Evolutionary conservation across 2,888 invertebrate genomes (phyloP), one percentile per base, ranked within the genome.

Genomic region (Brachyopa scutellaris): DNA sequence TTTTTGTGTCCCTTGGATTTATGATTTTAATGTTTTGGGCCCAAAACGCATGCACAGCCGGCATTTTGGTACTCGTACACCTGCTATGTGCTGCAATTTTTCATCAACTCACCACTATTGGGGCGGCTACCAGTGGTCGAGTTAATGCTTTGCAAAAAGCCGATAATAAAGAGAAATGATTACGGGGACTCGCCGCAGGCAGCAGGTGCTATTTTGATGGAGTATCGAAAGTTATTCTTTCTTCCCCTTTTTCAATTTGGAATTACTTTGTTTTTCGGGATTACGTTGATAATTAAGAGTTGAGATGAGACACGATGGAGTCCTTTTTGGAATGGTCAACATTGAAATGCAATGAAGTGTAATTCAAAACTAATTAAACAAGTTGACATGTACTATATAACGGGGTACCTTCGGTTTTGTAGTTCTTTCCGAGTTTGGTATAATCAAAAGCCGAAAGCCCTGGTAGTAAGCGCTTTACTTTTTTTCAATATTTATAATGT

Each of bases 41-140:
- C 23, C 47, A 67, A 74, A 64, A 38, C 51, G 31, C 45, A 51
- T 19, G 57, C 11, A 45, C 69, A 64, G 61, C 69, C 51, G 55
- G 45, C 59, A 23, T 31, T 64, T 26, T 9, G n/a, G n/a, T n/a
- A n/a, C n/a, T n/a, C n/a, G 21, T 62, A 40, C 82, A 82, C 77
- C 82, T 82, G 82, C 82, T 40, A 47, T 13, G 13, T 40, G 64
- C 29, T 45, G 77, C 38, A 82, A 77, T 82, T 70, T 77, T 72
- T 82, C 66, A 72, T 72, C 70, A 51, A 59, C 42, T 74, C 62
- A 9, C 53, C 67, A 74, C 51, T 40, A 66, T 61, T 15, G 55
- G 11, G 38, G 55, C 42, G 51, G 11, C 40, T 73, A 61, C 66
- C 55, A 55, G 53, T 31, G 70, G 62, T 61, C 38, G 47, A 45